phyloP scores from a whole-genome alignment of 2,888 invertebrate species.

The Sesia bembeciformis region DNA sequence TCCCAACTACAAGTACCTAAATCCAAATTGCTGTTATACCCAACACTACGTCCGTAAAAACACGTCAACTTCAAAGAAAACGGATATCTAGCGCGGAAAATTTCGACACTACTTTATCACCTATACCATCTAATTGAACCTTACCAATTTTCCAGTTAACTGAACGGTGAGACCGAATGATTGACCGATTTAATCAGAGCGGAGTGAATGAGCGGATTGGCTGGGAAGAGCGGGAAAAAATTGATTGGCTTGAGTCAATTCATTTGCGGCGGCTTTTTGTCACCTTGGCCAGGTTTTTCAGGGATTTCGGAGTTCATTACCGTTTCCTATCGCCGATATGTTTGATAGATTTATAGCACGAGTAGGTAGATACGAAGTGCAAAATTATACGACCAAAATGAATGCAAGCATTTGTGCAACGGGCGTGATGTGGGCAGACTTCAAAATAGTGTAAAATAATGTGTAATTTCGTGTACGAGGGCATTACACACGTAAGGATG shows the following conservation, averaged over 20 bases:
- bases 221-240: constrained; percentile 39
- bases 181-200: constrained; percentile 64
- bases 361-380: too few relatives aligned
- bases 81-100: not conserved
- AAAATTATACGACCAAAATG: too few relatives aligned
- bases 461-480: too few relatives aligned
- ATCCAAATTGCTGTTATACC: too few relatives aligned
- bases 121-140: constrained; percentile 50
- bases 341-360: too few relatives aligned
- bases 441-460: not conserved
- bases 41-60: too few relatives aligned
- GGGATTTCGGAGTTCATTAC: not conserved
- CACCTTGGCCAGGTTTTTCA: constrained; percentile 36
- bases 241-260: constrained; percentile 63
- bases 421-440: not conserved
- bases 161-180: constrained; percentile 65
- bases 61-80: too few relatives aligned
- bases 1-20: too few relatives aligned
- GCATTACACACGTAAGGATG: too few relatives aligned
- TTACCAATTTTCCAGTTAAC: constrained; percentile 67
- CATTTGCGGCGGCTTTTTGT: constrained; percentile 60
- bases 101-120: constrained; percentile 42
- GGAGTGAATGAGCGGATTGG: constrained; percentile 43
- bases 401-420: too few relatives aligned
- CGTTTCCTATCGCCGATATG: too few relatives aligned